Evolutionary conservation across 1,140 invertebrate genomes (phyloP).

Genomic region (Aleiodes sp.): DNA sequence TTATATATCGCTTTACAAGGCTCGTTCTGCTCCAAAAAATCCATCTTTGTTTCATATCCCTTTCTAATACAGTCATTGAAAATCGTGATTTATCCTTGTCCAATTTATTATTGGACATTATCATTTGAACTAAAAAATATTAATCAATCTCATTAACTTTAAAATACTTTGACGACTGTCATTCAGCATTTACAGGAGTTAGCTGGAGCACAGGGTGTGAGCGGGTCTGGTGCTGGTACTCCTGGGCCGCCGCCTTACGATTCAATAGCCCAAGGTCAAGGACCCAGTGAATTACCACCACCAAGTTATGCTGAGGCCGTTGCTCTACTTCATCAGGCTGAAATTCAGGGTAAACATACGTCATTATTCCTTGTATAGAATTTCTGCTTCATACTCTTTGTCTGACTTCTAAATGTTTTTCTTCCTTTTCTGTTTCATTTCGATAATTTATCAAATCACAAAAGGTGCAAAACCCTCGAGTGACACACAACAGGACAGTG

Average conservation of each 20-base stretch:
- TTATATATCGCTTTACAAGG: too few species aligned
- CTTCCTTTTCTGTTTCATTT: not conserved
- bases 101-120: not conserved
- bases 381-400: slow-evolving; percentile 8
- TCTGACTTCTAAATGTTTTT: not conserved
- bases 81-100: too few species aligned
- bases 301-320: slow-evolving; percentile 53
- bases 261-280: slow-evolving; percentile 48
- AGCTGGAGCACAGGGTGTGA: slow-evolving; percentile 44
- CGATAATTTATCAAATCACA: slow-evolving; percentile 16
- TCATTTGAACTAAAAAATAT: not conserved
- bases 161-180: slow-evolving; percentile 6
- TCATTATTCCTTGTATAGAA: too few species aligned
- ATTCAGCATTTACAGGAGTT: slow-evolving; percentile 51
- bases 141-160: not conserved
- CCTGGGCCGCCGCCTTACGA: slow-evolving; percentile 52
- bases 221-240: slow-evolving; percentile 41
- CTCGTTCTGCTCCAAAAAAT: too few species aligned
- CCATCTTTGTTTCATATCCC: too few species aligned
- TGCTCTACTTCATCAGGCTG: slow-evolving; percentile 46
- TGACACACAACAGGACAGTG: slow-evolving; percentile 19
- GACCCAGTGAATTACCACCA: slow-evolving; percentile 49
- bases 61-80: too few species aligned
- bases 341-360: slow-evolving; percentile 42
- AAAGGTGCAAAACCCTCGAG: slow-evolving; percentile 33